Base-by-base conservation (phyloP, 2,113 vertebrate genomes). In the Albula glossodonta region DNA sequence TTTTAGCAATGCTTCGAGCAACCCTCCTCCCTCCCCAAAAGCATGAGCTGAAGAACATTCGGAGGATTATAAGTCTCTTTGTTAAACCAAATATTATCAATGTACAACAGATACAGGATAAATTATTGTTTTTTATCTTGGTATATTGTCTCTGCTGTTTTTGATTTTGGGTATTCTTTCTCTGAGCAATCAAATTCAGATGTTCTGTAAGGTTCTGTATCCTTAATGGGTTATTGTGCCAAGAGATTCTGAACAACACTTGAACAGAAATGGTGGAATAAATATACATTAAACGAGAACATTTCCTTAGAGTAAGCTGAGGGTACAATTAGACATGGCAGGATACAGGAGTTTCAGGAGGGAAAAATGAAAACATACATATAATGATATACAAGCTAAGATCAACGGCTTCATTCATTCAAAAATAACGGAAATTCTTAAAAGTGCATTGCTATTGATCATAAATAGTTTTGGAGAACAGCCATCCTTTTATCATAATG, bases 11-110 rank as follows among this genome's bases (percentile, higher is more conserved):
- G 52, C 31, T 79, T 79, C 51, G 83, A 66, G 80, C 41, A 66
- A 25, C 85, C 88, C 86, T 57, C 41, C 57, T 87, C 88, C 86
- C 88, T 83, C 86, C 89, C 86, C 87, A 85, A 87, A 83, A 89
- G 12, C 48, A 89, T 4, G 25, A 17, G 50, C 78, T 74, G 83
- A 87, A 51, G 83, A 86, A 92, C 86, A 92, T 9, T 15, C n/a
- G 70, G 66, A 77, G 82, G 83, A 87, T 80, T 84, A 22, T 49
- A 79, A 79, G n/a, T 49, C 77, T 25, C 25, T 77, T 87, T 25
- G 25, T 81, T 81, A 81, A 84, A 90, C 85, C 80, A 90, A 57
- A 83, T 52, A 83, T 66, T 77, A 78, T 81, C 74, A 79, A 25
- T 66, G 51, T 56, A 12, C 80, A 78, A 81, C 60, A 79, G 50